Conservation (phyloP, 2,113 vertebrate species). For the Calyptomena viridis region DNA sequence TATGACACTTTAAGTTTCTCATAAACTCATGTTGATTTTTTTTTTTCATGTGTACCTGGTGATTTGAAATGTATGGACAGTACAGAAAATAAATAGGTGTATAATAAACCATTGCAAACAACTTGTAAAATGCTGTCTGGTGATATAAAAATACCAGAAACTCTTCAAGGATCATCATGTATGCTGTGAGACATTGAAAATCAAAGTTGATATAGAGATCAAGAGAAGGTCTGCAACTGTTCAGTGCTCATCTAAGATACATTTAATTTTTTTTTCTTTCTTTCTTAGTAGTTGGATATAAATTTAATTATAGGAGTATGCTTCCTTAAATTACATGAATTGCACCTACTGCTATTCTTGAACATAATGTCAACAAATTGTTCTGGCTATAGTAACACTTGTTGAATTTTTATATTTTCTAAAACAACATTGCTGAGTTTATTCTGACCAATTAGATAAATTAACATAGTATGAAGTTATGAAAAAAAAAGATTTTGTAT, state of each 20-base stretch:
- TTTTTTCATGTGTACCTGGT: background rate
- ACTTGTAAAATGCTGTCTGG: background rate
- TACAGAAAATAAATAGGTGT: background rate
- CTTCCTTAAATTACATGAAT: background rate
- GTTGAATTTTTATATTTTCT: background rate
- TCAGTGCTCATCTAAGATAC: background rate
- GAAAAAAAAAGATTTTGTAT: background rate
- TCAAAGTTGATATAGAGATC: background rate
- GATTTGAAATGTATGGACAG: background rate
- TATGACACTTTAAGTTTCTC: background rate
- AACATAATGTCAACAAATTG: background rate
- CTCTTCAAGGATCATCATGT: background rate
- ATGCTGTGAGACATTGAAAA: background rate
- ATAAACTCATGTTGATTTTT: rapidly evolving
- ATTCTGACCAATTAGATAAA: background rate
- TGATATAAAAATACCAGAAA: background rate
- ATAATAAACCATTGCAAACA: background rate
- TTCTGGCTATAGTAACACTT: background rate
- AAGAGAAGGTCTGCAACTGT: background rate
- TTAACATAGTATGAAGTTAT: background rate
- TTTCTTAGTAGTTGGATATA: background rate
- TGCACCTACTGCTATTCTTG: background rate
- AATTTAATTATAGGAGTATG: background rate
- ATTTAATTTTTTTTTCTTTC: background rate
- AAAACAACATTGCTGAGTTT: background rate